These are phyloP conservation scores for Drosophila buzzatii DNA, from an alignment of 2,888 invertebrate species.

Conservation along the genomic window DNA sequence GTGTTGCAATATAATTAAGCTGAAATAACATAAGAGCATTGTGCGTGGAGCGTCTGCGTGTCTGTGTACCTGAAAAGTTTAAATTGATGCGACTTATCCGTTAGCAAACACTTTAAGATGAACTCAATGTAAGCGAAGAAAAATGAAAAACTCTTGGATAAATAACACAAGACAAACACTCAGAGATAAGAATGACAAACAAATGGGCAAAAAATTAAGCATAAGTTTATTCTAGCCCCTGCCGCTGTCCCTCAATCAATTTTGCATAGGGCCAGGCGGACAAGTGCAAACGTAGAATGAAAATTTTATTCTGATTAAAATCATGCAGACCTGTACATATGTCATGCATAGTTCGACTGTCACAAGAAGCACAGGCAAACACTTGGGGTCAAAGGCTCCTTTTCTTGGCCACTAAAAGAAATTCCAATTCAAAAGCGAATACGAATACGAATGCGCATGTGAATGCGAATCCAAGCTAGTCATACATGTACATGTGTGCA, in stretches of 20 bases:
- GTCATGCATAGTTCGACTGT: slow-evolving; percentile 34
- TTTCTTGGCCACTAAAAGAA: slow-evolving; percentile 66
- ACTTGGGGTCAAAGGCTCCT: slow-evolving; percentile 33
- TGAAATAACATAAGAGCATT: slow-evolving; percentile 70
- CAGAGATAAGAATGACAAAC: slow-evolving; percentile 9
- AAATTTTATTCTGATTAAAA: slow-evolving; percentile 78
- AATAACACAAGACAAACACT: slow-evolving; percentile 16
- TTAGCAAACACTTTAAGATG: slow-evolving; percentile 45
- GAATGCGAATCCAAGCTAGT: slow-evolving; percentile 53
- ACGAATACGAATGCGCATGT: slow-evolving; percentile 2
- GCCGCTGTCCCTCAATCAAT: slow-evolving; percentile 22
- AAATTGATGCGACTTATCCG: slow-evolving; percentile 63
- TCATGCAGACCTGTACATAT: slow-evolving; percentile 47
- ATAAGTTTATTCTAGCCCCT: slow-evolving; percentile 9
- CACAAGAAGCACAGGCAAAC: slow-evolving; percentile 20
- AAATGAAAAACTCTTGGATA: slow-evolving; percentile 30
- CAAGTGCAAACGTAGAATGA: slow-evolving; percentile 40
- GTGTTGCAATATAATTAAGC: slow-evolving; percentile 80
- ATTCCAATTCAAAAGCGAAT: slow-evolving; percentile 61
- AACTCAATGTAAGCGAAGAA: slow-evolving; percentile 8
- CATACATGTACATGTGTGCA: slow-evolving; percentile 60
- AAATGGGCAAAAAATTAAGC: slow-evolving; percentile 9
- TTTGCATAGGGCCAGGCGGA: slow-evolving; percentile 14
- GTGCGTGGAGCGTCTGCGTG: slow-evolving; percentile 32
- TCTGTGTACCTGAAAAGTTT: slow-evolving; percentile 54